Evolutionary conservation across 2,113 vertebrate species (phyloP), one percentile per base, ranked within the genome.

Genomic region (Pelvicachromis taeniatus): DNA sequence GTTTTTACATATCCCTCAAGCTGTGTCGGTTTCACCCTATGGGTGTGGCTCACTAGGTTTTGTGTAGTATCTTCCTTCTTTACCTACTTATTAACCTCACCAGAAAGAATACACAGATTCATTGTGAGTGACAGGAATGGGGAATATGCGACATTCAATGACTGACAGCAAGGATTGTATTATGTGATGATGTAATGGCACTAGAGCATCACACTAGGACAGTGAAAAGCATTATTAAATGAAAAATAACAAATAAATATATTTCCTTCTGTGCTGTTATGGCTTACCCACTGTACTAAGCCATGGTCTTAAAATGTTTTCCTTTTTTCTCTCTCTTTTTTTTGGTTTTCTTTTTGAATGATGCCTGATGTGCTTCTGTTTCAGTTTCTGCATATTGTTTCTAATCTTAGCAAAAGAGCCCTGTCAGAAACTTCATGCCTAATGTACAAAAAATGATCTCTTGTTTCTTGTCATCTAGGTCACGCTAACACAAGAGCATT

Each of bases 401-500:
- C 65, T 48, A 53, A 77, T 2, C 26, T 21, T 26, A 38, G 38
- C 9, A 38, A 26, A 82, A 55, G 40, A 35, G 11, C n/a, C 54
- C 19, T 33, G 14, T 80, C 21, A 80, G 48, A 48, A 48, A 12
- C 0, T 2, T 9, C 9, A 26, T 23, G 52, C 19, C 21, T 3
- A 26, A 78, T 48, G 26, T 42, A 65, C 17, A 85, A 83, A 80
- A 77, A 81, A 42, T 5, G 48, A 42, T 17, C 40, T 63, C 31
- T 6, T 45, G 5, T 16, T 53, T 53, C 65, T 26, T 42, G 42
- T 35, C 77, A 59, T 91, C 26, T 88, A 99, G 99, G 99, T 83
- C 97, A 99, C 26, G 83, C 96, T 56, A 97, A 97, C 92, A 98
- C 98, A 26, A 96, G 95, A 91, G 98, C 97, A 53, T 99, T 99